phyloP scores from a whole-genome alignment of 2,888 invertebrate genomes.

The Clusia tigrina region DNA sequence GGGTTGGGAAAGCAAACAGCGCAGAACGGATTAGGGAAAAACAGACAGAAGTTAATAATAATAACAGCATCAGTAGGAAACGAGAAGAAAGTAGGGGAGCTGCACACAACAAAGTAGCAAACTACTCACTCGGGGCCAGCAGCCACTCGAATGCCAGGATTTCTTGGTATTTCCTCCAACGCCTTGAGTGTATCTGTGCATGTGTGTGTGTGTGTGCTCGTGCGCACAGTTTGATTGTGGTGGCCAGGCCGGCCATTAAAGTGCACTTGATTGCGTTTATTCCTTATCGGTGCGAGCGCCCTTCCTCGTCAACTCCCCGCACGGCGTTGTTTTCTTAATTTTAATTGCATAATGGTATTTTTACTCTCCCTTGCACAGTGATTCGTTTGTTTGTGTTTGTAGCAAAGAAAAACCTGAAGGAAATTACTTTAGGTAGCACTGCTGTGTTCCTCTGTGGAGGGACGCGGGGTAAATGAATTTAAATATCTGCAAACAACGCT shows the following conservation, averaged over 20 bases:
- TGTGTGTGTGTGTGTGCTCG: background rate
- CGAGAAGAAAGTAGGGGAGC: background rate
- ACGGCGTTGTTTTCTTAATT: conserved; percentile 3
- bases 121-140: background rate
- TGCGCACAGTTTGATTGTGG: background rate
- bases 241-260: background rate
- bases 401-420: no score
- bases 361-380: no score
- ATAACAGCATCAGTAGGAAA: background rate
- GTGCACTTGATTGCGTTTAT: background rate
- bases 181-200: background rate
- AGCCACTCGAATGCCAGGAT: background rate
- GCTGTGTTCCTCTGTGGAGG: no score
- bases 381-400: no score
- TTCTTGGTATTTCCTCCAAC: background rate
- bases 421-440: no score
- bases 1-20: background rate
- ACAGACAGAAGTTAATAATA: background rate
- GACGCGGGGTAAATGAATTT: no score
- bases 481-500: no score
- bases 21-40: background rate
- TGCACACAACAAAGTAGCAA: conserved; percentile 18
- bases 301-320: no score
- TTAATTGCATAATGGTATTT: conserved; percentile 13
- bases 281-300: conserved; percentile 21